Evolutionary conservation across 2,113 vertebrate genomes (phyloP).

Genomic region (Limnothrissa miodon): DNA sequence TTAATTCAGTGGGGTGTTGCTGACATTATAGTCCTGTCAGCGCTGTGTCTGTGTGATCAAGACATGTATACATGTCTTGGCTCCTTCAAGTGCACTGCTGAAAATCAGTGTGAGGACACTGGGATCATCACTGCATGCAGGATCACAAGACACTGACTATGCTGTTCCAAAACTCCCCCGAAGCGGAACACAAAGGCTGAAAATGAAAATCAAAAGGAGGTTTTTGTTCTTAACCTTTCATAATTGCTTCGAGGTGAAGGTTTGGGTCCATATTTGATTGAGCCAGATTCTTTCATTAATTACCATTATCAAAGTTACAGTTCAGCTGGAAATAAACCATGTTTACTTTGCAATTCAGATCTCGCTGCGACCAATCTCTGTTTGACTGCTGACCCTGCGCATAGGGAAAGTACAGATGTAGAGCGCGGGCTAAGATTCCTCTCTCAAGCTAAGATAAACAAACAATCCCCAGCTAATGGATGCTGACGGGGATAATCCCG

Average conservation of each 20-base stretch:
- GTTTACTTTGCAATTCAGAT: slow-evolving; percentile 67
- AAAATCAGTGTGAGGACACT: background rate
- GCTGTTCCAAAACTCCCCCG: background rate
- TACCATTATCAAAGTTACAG: slow-evolving; percentile 61
- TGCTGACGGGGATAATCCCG: slow-evolving; percentile 10
- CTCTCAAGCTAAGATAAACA: slow-evolving; percentile 61
- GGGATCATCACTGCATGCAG: background rate
- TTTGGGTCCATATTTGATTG: slow-evolving; percentile 63
- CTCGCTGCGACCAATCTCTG: slow-evolving; percentile 61
- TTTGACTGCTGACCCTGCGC: slow-evolving; percentile 55
- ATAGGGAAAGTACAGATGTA: slow-evolving; percentile 55
- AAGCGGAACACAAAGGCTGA: background rate
- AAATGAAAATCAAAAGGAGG: slow-evolving; percentile 10
- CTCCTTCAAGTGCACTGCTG: background rate
- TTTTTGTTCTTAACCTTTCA: slow-evolving; percentile 19
- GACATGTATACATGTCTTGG: background rate
- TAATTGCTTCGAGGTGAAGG: slow-evolving; percentile 54
- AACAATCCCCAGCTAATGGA: slow-evolving; percentile 43
- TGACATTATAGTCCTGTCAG: background rate
- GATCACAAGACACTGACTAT: background rate
- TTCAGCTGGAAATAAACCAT: slow-evolving; percentile 56
- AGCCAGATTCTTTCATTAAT: slow-evolving; percentile 67
- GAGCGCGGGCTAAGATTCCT: slow-evolving; percentile 60
- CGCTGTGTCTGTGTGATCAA: background rate
- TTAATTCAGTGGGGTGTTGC: background rate